Percentiles rank a stretch among this genome's conserved stretches.
Evolutionary conservation across 2,797 vertebrate species (phyloP).

Genomic region (Propithecus deckenii): DNA sequence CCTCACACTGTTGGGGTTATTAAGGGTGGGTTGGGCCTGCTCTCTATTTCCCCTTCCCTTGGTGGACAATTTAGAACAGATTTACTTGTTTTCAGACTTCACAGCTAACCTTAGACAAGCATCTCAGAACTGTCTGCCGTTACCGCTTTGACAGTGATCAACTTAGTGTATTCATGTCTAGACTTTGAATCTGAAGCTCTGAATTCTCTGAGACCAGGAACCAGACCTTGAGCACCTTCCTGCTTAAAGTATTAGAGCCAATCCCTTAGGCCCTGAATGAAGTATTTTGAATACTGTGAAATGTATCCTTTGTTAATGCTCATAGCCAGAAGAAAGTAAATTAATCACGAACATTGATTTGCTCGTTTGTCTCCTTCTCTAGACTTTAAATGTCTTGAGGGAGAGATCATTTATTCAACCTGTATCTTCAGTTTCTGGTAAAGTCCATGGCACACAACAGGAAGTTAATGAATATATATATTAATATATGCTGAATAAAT

Average conservation of each 20-base stretch:
- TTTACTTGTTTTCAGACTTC: neutral
- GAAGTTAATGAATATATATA: neutral
- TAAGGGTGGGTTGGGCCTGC: neutral
- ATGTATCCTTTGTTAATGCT: constrained; percentile 14
- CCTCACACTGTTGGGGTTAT: neutral
- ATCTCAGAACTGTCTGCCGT: neutral
- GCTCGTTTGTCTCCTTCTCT: neutral
- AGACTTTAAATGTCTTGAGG: constrained; percentile 25
- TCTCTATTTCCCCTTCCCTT: neutral
- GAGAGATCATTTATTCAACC: neutral
- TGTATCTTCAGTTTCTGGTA: neutral
- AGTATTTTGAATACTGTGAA: neutral
- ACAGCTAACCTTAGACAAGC: neutral
- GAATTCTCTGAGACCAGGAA: neutral
- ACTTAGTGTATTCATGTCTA: neutral
- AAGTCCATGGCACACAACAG: neutral
- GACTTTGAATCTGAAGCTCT: neutral
- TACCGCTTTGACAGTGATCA: neutral
- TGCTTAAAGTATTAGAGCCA: neutral
- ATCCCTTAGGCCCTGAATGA: neutral
- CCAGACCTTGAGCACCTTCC: neutral
- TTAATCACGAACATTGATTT: constrained; percentile 45
- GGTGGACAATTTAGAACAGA: neutral
- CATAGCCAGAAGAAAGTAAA: constrained; percentile 45
- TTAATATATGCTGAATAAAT: neutral